phyloP scores from a whole-genome alignment of 2,888 invertebrate genomes.

The Torymus texanus region DNA sequence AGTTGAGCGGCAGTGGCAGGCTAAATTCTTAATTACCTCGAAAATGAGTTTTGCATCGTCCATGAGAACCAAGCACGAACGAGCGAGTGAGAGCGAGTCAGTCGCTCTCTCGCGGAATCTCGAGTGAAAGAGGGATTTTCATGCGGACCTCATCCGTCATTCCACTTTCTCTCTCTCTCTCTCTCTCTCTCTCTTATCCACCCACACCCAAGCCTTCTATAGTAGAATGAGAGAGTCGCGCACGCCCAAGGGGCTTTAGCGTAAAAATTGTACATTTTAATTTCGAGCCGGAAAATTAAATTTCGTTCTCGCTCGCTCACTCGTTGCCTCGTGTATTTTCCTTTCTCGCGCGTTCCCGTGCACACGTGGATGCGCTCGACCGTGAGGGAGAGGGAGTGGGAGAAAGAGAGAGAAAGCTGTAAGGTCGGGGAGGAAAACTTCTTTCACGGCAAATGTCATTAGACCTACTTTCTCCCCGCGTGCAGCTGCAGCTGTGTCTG shows the following conservation, averaged over 20 bases:
- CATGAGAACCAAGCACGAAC: slow-evolving; percentile 28
- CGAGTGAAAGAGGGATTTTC: slow-evolving; percentile 62
- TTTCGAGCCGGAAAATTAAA: slow-evolving; percentile 49
- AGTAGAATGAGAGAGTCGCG: not conserved
- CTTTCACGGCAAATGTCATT: slow-evolving; percentile 5
- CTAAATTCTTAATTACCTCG: slow-evolving; percentile 64
- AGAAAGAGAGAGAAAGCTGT: too few relatives aligned
- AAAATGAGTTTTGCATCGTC: slow-evolving; percentile 66
- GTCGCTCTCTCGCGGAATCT: slow-evolving; percentile 55
- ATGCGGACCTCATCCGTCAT: slow-evolving; percentile 48
- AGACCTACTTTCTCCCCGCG: not conserved
- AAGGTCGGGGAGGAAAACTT: not conserved
- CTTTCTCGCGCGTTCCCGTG: not conserved
- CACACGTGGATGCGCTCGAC: not conserved
- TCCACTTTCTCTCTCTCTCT: slow-evolving; percentile 24
- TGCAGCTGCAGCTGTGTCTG: not conserved
- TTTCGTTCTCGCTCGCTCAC: slow-evolving; percentile 7
- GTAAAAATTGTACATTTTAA: slow-evolving; percentile 52
- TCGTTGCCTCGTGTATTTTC: not conserved
- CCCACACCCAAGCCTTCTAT: not conserved
- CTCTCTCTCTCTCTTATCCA: slow-evolving; percentile 4
- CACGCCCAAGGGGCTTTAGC: slow-evolving; percentile 1
- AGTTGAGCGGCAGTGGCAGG: slow-evolving; percentile 8
- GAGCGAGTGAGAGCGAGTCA: not conserved
- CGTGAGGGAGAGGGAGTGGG: not conserved